These are phyloP conservation scores for Drosophila mettleri DNA, from an alignment of 2,888 invertebrate genomes.

Conservation along the genomic window DNA sequence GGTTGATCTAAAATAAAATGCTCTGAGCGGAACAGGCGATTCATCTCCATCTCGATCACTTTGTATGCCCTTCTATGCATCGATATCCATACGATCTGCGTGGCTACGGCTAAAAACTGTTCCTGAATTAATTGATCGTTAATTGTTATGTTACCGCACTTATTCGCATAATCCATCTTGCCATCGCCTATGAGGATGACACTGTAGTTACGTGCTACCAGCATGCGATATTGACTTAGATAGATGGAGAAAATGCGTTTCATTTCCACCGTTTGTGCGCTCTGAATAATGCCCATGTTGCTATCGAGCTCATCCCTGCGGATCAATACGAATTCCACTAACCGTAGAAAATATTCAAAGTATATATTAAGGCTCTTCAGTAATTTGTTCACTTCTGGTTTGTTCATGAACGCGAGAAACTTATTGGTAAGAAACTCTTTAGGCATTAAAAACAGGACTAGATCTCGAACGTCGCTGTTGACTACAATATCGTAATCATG, in stretches of 20 bases:
- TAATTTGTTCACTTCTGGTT: constrained; percentile 70
- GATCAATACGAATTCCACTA: constrained; percentile 82
- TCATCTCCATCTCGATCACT: constrained; percentile 82
- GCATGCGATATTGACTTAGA: constrained; percentile 80
- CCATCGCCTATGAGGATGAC: constrained; percentile 76
- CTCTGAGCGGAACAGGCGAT: constrained; percentile 83
- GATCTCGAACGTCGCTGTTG: constrained; percentile 81
- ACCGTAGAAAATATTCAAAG: constrained; percentile 82
- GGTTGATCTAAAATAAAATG: constrained; percentile 77
- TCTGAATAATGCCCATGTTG: constrained; percentile 74
- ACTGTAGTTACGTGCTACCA: constrained; percentile 83
- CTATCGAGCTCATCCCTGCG: constrained; percentile 80
- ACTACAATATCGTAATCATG: constrained; percentile 77
- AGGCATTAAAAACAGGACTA: constrained; percentile 82
- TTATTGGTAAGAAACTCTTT: constrained; percentile 68
- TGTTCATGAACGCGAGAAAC: constrained; percentile 82
- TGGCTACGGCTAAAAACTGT: constrained; percentile 78
- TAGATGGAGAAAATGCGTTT: constrained; percentile 79
- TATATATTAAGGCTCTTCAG: constrained; percentile 82
- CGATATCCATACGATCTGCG: constrained; percentile 82
- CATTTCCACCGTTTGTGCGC: constrained; percentile 72
- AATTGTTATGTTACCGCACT: constrained; percentile 72
- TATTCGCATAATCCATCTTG: constrained; percentile 77
- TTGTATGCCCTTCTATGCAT: constrained; percentile 81
- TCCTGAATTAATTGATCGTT: constrained; percentile 79